Evolutionary conservation across 2,113 vertebrate species (phyloP), one percentile per base, ranked within the genome.

Genomic region (Hiodon tergisus): DNA sequence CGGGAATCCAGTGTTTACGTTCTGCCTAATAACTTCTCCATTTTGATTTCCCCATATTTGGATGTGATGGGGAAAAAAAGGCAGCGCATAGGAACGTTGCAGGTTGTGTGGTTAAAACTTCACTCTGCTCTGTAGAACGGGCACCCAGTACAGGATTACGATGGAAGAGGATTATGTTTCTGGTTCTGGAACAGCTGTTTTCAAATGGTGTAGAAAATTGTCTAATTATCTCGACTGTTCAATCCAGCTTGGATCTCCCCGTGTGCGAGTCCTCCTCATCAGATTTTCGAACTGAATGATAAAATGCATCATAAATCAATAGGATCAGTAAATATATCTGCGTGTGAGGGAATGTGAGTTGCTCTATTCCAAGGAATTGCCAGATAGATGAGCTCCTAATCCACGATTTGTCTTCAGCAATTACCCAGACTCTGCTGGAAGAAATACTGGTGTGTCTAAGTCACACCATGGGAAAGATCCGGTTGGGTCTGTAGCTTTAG

Each of bases 161-260:
- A 53, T 17, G 57, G 68, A 7, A 67, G 63, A 10, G n/a, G 66
- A 50, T 16, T 55, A 69, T n/a, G 57, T 76, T 47, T 14, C 60
- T 46, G 11, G 57, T 76, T 52, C 17, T 66, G 68, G 70, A 74
- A 10, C 61, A 59, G 65, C 72, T 72, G 73, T 16, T 69, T 74
- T 67, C 52, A 57, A 73, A 69, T 52, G 66, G 55, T 17, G 31
- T 47, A 9, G 72, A 3, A 2, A 75, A 48, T 70, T 77, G 53
- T 71, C 67, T 69, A 54, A 47, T 69, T 47, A 53, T 81, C 60
- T 69, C 50, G 3, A 50, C 73, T 9, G 16, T 67, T 79, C 73
- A 68, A 31, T 8, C 51, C 75, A 69, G 71, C 74, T 16, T 50
- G 16, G 31, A 58, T 31, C 57, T 60, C 17, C 3, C 55, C 57